These are phyloP conservation scores for Meandrusa payeni DNA, from an alignment of 2,888 invertebrate genomes.

Conservation along the genomic window DNA sequence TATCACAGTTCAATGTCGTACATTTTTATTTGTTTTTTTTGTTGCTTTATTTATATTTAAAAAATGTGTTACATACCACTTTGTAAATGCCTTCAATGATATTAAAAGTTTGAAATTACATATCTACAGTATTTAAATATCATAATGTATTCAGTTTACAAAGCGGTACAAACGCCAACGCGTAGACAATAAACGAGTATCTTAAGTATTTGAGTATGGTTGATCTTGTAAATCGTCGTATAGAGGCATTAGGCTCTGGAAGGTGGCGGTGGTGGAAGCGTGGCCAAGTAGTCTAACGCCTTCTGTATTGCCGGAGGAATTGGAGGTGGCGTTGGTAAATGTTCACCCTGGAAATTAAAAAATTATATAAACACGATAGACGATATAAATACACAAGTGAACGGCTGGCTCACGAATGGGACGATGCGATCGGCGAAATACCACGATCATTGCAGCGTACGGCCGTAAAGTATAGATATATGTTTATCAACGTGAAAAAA, in stretches of 20 bases:
- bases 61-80: conserved; percentile 35
- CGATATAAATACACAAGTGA: no score
- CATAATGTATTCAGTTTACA: conserved; percentile 37
- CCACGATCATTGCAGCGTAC: no score
- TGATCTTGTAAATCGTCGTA: conserved; percentile 20
- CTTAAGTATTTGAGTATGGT: conserved; percentile 22
- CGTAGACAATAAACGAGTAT: conserved; percentile 29
- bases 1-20: conserved; percentile 79
- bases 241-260: conserved; percentile 43
- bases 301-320: conserved; percentile 88
- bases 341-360: conserved; percentile 80
- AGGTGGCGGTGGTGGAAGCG: conserved; percentile 79
- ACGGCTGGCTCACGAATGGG: no score
- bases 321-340: conserved; percentile 89
- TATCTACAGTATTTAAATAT: conserved; percentile 7
- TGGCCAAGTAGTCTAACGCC: conserved; percentile 85
- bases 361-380: background rate
- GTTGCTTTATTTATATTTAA: conserved; percentile 49
- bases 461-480: conserved; percentile 2
- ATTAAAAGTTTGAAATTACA: background rate
- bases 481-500: no score
- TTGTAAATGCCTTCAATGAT: conserved; percentile 34
- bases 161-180: conserved; percentile 45
- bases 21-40: conserved; percentile 61
- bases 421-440: no score